Percentiles rank a stretch among this genome's conserved stretches.
These are phyloP conservation scores for Thelaira solivaga DNA, from an alignment of 2,888 invertebrate genomes.

Conservation along the genomic window DNA sequence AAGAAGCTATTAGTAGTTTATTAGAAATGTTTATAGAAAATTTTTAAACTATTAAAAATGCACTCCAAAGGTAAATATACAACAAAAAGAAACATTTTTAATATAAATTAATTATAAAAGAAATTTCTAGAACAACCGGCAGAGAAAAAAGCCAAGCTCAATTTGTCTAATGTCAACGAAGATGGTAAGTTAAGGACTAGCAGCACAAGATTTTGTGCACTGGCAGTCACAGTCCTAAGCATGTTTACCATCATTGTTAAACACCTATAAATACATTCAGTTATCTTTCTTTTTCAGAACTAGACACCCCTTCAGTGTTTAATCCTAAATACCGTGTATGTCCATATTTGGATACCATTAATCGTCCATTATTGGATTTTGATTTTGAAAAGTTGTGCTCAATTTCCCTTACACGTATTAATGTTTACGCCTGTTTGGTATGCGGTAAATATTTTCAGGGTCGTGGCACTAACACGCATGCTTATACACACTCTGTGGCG, in stretches of 20 bases:
- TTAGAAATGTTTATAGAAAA: slow-evolving; percentile 2
- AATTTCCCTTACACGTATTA: slow-evolving; percentile 97
- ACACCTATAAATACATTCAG: not conserved
- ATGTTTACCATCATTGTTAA: not conserved
- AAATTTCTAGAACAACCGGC: slow-evolving; percentile 39
- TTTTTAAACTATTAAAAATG: slow-evolving; percentile 45
- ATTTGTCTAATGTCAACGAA: slow-evolving; percentile 39
- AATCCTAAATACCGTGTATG: slow-evolving; percentile 83
- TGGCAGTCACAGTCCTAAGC: too few species aligned
- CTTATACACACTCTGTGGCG: slow-evolving; percentile 98
- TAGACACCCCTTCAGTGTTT: slow-evolving; percentile 76
- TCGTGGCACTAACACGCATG: slow-evolving; percentile 97
- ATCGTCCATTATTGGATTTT: slow-evolving; percentile 97
- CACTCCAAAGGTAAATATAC: slow-evolving; percentile 52
- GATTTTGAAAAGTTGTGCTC: slow-evolving; percentile 99
- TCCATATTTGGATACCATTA: slow-evolving; percentile 98
- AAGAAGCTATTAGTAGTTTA: not conserved
- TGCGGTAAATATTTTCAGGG: slow-evolving; percentile 99
- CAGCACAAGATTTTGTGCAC: too few species aligned
- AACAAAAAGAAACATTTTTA: not conserved
- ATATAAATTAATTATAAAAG: not conserved
- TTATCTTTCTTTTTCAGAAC: slow-evolving; percentile 44
- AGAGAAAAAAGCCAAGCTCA: slow-evolving; percentile 51
- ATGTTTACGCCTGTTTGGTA: slow-evolving; percentile 99
- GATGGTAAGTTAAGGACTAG: slow-evolving; percentile 53